A percentile compares a stretch with the other conserved stretches of the same genome.
phyloP scores from a whole-genome alignment of 2,797 vertebrate genomes.

The Microctenopoma stevenorrisi region DNA sequence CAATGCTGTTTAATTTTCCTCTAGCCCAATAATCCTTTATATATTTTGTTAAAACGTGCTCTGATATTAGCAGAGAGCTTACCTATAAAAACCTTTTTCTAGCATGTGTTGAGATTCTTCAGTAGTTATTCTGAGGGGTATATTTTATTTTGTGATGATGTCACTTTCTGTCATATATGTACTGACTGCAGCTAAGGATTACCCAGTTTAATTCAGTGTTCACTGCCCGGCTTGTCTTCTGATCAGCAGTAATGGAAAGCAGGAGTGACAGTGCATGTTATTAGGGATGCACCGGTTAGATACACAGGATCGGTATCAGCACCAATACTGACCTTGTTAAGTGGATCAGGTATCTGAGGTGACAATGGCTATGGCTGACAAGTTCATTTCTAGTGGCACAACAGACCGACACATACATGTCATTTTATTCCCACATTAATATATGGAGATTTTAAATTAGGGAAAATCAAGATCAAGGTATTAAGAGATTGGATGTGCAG shows the following conservation, averaged over 20 bases:
- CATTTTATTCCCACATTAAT: neutral
- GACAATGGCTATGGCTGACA: neutral
- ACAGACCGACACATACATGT: neutral
- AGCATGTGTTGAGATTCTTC: too few relatives aligned
- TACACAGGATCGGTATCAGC: neutral
- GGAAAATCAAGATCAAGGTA: neutral
- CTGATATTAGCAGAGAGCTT: too few relatives aligned
- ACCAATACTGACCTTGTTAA: neutral
- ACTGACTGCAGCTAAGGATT: neutral
- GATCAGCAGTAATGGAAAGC: neutral
- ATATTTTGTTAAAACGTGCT: too few relatives aligned
- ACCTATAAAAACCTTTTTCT: too few relatives aligned
- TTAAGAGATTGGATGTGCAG: neutral
- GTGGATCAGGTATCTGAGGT: neutral
- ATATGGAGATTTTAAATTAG: neutral
- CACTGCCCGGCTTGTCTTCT: neutral
- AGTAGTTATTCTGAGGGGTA: too few relatives aligned
- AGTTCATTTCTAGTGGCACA: neutral
- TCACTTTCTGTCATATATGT: too few relatives aligned
- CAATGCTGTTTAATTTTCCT: too few relatives aligned
- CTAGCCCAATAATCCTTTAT: too few relatives aligned
- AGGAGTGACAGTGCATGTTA: slow-evolving; percentile 1
- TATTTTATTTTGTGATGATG: too few relatives aligned
- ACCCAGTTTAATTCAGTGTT: neutral
- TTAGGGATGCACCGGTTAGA: neutral